Evolutionary conservation across 2,888 invertebrate species (phyloP).

Genomic region (Amiota communis): DNA sequence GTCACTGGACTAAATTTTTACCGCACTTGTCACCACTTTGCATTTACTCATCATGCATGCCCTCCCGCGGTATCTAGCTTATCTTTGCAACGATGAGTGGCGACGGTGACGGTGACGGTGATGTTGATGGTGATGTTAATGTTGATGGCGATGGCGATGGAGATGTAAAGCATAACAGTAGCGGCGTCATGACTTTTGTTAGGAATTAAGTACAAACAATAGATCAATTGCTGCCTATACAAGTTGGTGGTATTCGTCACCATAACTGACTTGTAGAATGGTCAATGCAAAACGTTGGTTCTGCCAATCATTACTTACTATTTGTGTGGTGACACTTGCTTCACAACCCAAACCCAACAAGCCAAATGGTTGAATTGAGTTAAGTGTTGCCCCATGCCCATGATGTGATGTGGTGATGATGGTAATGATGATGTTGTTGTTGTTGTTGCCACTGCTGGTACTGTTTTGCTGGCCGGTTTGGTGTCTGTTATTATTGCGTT

Average conservation of each 20-base stretch:
- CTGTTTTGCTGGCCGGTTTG: too few species aligned
- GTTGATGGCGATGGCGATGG: too few species aligned
- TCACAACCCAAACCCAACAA: background rate
- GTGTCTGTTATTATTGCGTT: background rate
- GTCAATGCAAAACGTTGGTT: background rate
- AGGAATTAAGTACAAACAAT: constrained; percentile 18
- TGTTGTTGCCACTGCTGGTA: background rate
- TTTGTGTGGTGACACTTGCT: background rate
- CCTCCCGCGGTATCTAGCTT: background rate
- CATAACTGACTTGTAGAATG: background rate
- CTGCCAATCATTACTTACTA: background rate
- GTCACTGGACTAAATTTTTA: constrained; percentile 26
- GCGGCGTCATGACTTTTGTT: background rate
- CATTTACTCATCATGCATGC: background rate
- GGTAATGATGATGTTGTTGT: too few species aligned
- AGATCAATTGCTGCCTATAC: constrained; percentile 11
- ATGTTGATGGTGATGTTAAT: too few species aligned
- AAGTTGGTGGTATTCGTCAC: background rate
- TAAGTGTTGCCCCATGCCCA: too few species aligned
- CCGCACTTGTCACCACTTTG: background rate
- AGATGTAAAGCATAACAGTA: background rate
- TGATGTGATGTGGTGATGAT: too few species aligned
- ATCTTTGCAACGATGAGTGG: background rate
- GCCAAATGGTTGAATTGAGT: too few species aligned
- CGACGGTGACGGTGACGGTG: too few species aligned